A percentile compares a stretch with the other conserved stretches of the same genome.
Evolutionary conservation across 2,797 vertebrate species (phyloP).

Genomic region (Martes flavigula): DNA sequence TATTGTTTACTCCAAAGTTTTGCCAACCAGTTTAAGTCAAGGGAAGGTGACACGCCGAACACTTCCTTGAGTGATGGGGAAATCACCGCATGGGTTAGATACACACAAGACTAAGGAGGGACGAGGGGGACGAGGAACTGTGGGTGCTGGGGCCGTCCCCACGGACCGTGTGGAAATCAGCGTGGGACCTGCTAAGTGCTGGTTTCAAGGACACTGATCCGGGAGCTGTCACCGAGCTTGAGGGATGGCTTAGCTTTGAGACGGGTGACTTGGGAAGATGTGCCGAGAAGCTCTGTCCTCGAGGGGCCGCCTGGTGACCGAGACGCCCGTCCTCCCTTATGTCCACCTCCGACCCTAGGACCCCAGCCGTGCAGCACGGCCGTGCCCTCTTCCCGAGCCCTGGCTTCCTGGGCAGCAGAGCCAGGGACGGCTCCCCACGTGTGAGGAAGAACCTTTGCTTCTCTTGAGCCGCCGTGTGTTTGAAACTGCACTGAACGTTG

Average conservation of each 20-base stretch:
- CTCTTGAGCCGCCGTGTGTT: rapidly evolving
- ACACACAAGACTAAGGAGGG: too few species aligned
- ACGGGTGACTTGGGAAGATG: too few species aligned
- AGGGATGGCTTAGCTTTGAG: neutral
- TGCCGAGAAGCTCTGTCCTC: neutral
- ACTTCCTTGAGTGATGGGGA: neutral
- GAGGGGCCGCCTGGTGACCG: rapidly evolving
- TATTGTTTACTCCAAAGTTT: neutral
- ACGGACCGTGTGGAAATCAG: rapidly evolving
- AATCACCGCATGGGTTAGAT: neutral
- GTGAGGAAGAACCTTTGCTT: neutral
- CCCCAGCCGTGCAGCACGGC: rapidly evolving
- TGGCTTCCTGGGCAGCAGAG: rapidly evolving
- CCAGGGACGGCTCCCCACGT: rapidly evolving
- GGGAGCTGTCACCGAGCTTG: neutral
- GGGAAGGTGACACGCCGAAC: neutral
- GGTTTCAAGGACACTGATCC: neutral
- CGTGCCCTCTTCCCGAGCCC: neutral
- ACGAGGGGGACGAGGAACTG: too few species aligned
- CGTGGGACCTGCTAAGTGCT: too few species aligned
- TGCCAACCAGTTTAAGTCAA: neutral
- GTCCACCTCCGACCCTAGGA: neutral
- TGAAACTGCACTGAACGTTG: neutral
- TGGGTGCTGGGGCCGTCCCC: neutral
- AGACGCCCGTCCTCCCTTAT: rapidly evolving